phyloP scores from a whole-genome alignment of 2,888 invertebrate genomes.

The Nephrotoma appendiculata region DNA sequence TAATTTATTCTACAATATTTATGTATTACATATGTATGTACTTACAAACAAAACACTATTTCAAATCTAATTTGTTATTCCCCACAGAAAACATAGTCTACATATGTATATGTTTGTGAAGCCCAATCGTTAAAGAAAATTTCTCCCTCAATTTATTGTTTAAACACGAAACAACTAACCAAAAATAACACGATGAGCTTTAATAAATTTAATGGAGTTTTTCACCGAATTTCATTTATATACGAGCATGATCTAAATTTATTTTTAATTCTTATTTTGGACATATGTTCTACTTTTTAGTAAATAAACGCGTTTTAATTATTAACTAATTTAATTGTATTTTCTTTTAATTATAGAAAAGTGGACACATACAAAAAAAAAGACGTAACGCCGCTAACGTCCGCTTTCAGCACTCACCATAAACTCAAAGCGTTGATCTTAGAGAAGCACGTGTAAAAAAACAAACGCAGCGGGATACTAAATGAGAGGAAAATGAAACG shows the following conservation, averaged over 20 bases:
- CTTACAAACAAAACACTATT: not conserved
- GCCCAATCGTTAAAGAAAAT: not conserved
- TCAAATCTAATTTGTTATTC: not conserved
- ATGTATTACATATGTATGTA: too few relatives aligned
- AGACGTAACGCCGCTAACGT: not conserved
- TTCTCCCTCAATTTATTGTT: not conserved
- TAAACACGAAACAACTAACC: not conserved
- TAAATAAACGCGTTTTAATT: not conserved
- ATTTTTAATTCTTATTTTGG: not conserved
- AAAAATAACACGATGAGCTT: not conserved
- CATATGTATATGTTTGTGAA: not conserved
- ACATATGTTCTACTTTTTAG: not conserved
- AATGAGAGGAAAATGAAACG: not conserved
- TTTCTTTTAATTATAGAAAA: not conserved
- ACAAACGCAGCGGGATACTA: not conserved
- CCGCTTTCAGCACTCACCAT: not conserved
- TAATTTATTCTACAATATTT: not conserved
- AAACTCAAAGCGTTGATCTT: not conserved
- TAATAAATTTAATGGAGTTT: not conserved
- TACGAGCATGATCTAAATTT: not conserved
- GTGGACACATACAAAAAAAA: not conserved
- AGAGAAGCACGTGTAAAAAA: not conserved
- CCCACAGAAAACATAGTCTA: not conserved
- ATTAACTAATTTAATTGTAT: not conserved
- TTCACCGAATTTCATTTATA: not conserved